Conservation (phyloP, 2,113 vertebrate genomes). For the Dolichotis patagonum region DNA sequence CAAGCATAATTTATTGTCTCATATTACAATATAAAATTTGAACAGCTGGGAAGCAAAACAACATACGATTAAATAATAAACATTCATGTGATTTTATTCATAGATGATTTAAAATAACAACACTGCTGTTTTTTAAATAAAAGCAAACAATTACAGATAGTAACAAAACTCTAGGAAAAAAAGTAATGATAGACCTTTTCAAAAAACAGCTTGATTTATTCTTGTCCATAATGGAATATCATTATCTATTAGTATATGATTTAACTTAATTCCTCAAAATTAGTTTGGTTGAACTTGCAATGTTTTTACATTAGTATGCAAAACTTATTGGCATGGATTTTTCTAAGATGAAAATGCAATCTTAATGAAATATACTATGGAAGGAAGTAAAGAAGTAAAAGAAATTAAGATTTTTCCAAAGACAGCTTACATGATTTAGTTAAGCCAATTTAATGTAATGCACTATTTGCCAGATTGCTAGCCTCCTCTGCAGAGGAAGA, state of each 20-base stretch:
- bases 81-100: constrained; percentile 34
- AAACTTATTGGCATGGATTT: constrained; percentile 22
- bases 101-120: constrained; percentile 49
- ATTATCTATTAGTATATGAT: constrained; percentile 42
- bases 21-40: neutral
- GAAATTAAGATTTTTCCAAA: constrained; percentile 54
- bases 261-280: constrained; percentile 52
- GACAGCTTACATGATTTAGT: neutral
- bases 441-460: constrained; percentile 41
- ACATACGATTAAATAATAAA: constrained; percentile 34
- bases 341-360: constrained; percentile 23
- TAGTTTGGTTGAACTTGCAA: constrained; percentile 37
- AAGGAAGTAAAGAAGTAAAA: neutral
- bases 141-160: neutral
- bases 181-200: neutral
- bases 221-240: constrained; percentile 28
- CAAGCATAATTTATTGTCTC: neutral
- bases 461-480: neutral
- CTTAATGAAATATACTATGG: neutral
- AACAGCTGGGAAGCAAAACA: neutral
- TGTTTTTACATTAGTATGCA: constrained; percentile 34
- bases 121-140: constrained; percentile 29
- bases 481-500: neutral
- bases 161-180: constrained; percentile 25
- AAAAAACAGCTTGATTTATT: constrained; percentile 13